Base-by-base conservation (phyloP, 2,113 vertebrate species). In the Leptobrachium ailaonicum region DNA sequence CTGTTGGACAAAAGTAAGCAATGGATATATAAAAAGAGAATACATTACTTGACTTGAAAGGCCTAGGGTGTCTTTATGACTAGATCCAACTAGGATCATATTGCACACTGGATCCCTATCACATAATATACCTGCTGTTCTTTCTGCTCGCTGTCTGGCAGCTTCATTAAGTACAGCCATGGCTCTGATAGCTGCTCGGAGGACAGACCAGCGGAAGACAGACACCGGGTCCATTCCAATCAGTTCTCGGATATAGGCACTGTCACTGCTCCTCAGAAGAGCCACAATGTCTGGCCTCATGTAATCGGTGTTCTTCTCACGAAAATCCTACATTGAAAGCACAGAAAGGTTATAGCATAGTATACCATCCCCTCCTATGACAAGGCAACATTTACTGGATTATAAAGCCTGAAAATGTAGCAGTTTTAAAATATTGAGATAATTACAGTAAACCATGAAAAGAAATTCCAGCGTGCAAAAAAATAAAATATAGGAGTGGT, bases 281-380 rank as follows among this genome's bases (percentile, higher is more conserved):
- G 96, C 97, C 70, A 99, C 96, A 0, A 99, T 99, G 77, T 99
- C 98, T 0, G 97, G 95, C 2, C 98, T 94, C 98, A 99, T 99
- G 91, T 98, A 96, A 86, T 99, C 98, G 32, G 97, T 99, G 84
- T 99, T 99, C 81, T 99, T 99, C 91, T 99, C 98, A 14, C 98
- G 92, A 88, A 99, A 99, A 86, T 99, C 98, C 98, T 99, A 86
- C 14, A 43, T 11, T 10, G 54, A 2, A 54, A 68, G 32, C 10
- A 42, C 5, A 6, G 40, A 12, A 2, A 5, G 9, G 4, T 60
- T 14, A 60, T 1, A 3, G 13, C 10, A 60, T 8, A 54, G 12
- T 54, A 54, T 11, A 54, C 12, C 50, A 54, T 11, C 20, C 20
- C 20, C 20, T 32, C 20, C 20, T 32, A 32, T 32, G 20, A 32